These are phyloP conservation scores for Nudaria mundana DNA, from an alignment of 2,888 invertebrate genomes.

Conservation along the genomic window DNA sequence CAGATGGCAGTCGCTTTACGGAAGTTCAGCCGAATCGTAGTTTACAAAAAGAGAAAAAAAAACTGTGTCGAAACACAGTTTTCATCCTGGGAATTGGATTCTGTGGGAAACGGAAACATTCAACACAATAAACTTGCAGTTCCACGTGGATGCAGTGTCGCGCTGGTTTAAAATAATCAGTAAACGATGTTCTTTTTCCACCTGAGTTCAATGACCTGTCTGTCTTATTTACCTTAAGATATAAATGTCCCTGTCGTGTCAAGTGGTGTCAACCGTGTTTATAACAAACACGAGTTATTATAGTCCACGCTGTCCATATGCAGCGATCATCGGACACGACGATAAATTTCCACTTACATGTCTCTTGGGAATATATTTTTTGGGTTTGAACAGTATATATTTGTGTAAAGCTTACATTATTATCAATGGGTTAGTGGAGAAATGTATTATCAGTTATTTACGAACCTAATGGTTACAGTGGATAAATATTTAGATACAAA, in stretches of 20 bases:
- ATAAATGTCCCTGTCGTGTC: slow-evolving; percentile 51
- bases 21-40: too few species aligned
- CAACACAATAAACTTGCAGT: too few species aligned
- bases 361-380: slow-evolving; percentile 61
- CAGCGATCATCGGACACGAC: slow-evolving; percentile 43
- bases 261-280: slow-evolving; percentile 44
- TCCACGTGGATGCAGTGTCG: too few species aligned
- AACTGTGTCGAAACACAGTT: too few species aligned
- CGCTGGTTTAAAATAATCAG: too few species aligned
- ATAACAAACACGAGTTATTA: slow-evolving; percentile 48
- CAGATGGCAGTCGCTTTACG: too few species aligned
- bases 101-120: too few species aligned
- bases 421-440: too few species aligned
- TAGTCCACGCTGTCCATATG: slow-evolving; percentile 48
- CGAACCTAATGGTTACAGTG: slow-evolving; percentile 1
- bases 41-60: too few species aligned
- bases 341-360: slow-evolving; percentile 50
- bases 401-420: slow-evolving; percentile 10
- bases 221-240: slow-evolving; percentile 54
- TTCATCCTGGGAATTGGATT: too few species aligned
- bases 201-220: slow-evolving; percentile 46
- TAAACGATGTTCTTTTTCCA: slow-evolving; percentile 26
- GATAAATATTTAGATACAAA: too few species aligned
- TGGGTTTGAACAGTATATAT: slow-evolving; percentile 17
- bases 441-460: slow-evolving; percentile 4